Evolutionary conservation across 2,797 vertebrate genomes (phyloP).

Genomic region (Mionectes olivaceus): DNA sequence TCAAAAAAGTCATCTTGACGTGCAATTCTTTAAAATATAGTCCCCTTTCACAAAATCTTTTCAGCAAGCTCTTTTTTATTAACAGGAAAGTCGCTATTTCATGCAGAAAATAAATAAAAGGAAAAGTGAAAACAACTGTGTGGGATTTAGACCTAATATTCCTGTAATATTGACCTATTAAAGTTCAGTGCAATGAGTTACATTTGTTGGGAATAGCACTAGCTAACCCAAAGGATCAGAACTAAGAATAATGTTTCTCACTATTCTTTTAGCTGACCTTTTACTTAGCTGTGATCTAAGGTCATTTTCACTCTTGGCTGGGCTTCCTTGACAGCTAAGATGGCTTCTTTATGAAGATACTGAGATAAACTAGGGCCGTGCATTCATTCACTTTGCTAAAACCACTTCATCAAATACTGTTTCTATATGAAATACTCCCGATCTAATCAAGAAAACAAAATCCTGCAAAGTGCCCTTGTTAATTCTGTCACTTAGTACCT

Average conservation of each 20-base stretch:
- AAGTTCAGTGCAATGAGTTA: background rate
- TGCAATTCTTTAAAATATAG: background rate
- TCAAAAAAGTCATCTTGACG: background rate
- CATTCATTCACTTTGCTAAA: constrained; percentile 65
- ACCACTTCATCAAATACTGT: constrained; percentile 71
- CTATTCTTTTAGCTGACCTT: constrained; percentile 74
- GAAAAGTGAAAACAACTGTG: background rate
- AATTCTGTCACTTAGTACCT: constrained; percentile 73
- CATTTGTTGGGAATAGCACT: background rate
- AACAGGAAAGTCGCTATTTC: background rate
- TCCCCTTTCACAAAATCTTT: background rate
- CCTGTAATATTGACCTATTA: background rate
- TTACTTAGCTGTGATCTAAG: constrained; percentile 76
- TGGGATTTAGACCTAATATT: background rate
- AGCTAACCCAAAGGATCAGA: constrained; percentile 1
- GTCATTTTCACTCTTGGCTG: constrained; percentile 80
- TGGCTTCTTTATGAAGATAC: constrained; percentile 73
- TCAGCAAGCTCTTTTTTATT: background rate
- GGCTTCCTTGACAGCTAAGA: constrained; percentile 70
- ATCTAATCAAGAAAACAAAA: constrained; percentile 78
- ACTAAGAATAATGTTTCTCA: constrained; percentile 27
- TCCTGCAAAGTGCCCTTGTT: constrained; percentile 67
- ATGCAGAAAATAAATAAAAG: background rate
- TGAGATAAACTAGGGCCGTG: constrained; percentile 66
- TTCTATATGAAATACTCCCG: constrained; percentile 69